Percentiles rank a stretch among this genome's conserved stretches.
phyloP scores from a whole-genome alignment of 2,113 vertebrate genomes.

The Sitta europaea region DNA sequence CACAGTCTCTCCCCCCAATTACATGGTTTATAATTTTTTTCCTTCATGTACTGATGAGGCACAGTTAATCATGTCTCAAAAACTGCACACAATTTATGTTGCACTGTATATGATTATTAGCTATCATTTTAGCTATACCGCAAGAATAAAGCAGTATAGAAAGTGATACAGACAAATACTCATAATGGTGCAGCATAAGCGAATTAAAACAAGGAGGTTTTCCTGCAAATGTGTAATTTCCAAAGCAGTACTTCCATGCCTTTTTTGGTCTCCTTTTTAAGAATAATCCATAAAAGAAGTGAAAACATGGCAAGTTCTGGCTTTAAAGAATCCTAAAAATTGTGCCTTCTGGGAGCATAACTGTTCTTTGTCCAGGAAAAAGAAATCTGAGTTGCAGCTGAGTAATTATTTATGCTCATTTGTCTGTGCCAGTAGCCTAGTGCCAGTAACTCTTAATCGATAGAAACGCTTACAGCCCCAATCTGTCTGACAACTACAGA shows the following conservation, averaged over 20 bases:
- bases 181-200: neutral
- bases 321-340: neutral
- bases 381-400: conserved; percentile 7
- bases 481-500: neutral
- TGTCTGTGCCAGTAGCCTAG: neutral
- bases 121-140: too few relatives aligned
- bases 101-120: neutral
- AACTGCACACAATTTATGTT: neutral
- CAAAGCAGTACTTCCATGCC: neutral
- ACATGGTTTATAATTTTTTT: neutral
- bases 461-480: neutral
- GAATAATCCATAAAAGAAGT: conserved; percentile 1
- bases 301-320: neutral
- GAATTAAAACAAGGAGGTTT: neutral
- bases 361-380: conserved; percentile 6
- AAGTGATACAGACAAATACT: neutral
- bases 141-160: neutral
- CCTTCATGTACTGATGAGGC: neutral
- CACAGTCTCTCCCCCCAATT: neutral
- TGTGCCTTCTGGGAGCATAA: neutral
- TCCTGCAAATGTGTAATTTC: neutral
- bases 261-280: neutral
- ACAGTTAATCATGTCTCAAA: neutral
- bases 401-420: conserved; percentile 8
- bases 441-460: neutral